Percentiles rank a stretch among this genome's conserved stretches.
These are phyloP conservation scores for Hydractinia echinata DNA, from an alignment of 30 jellyfish, hydroid and myxozoan species.

Conservation along the genomic window DNA sequence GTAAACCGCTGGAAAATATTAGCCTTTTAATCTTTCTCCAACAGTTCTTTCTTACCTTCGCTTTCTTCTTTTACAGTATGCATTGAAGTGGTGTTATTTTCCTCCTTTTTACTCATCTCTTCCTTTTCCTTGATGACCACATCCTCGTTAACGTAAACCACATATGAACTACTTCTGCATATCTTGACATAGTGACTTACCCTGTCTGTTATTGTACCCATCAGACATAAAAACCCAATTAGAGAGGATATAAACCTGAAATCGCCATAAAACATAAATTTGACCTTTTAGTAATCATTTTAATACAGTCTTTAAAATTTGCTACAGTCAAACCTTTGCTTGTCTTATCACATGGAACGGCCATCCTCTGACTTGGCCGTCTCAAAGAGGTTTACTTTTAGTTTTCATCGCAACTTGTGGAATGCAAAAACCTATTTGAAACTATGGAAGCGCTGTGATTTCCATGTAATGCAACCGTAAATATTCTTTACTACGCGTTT, in stretches of 20 bases:
- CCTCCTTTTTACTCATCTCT: neutral
- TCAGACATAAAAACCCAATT: neutral
- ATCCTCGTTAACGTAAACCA: neutral
- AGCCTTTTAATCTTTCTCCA: too few relatives aligned
- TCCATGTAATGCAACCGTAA: too few relatives aligned
- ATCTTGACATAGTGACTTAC: neutral
- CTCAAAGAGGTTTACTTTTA: too few relatives aligned
- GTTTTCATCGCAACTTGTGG: too few relatives aligned
- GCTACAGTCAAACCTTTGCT: too few relatives aligned
- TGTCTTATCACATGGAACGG: too few relatives aligned
- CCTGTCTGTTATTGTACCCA: neutral
- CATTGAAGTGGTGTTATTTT: conserved; percentile 1
- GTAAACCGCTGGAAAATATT: too few relatives aligned
- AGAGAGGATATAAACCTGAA: conserved; percentile 7
- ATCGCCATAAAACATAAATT: neutral
- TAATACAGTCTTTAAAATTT: too few relatives aligned
- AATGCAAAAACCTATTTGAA: too few relatives aligned
- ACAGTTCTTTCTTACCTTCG: neutral
- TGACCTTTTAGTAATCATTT: too few relatives aligned
- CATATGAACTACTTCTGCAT: neutral
- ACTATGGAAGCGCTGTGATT: too few relatives aligned
- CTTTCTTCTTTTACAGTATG: conserved; percentile 3
- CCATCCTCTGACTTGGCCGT: too few relatives aligned
- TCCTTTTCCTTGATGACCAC: neutral
- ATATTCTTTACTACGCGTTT: neutral